Conservation (phyloP, 2,888 invertebrate genomes). For the Steinernema hermaphroditum region DNA sequence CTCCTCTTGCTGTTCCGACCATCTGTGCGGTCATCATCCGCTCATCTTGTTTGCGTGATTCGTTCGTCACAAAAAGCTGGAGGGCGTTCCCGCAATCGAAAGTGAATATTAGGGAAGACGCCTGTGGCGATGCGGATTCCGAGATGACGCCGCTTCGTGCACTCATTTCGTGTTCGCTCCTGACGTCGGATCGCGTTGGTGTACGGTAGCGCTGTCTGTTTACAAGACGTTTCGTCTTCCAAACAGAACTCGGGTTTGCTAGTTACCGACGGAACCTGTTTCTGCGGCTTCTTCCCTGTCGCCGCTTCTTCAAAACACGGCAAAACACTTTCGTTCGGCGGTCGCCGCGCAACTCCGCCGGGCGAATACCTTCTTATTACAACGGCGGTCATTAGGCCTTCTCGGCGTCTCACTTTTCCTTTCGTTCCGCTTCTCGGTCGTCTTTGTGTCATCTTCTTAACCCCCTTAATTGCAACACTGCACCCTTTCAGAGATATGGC, state of each 20-base stretch:
- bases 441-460: conserved; percentile 6
- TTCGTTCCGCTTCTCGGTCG: conserved; percentile 25
- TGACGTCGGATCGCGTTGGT: background rate
- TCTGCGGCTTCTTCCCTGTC: conserved; percentile 2
- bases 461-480: background rate
- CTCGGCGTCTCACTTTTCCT: background rate
- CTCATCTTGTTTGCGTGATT: conserved; percentile 15
- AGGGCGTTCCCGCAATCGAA: conserved; percentile 28
- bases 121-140: background rate
- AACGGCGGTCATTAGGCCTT: conserved; percentile 22
- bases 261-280: conserved; percentile 15
- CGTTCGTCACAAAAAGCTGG: conserved; percentile 21
- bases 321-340: conserved; percentile 6
- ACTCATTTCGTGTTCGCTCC: background rate
- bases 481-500: conserved; percentile 13
- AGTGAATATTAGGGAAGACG: conserved; percentile 26
- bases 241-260: conserved; percentile 21
- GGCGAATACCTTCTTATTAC: background rate
- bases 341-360: background rate
- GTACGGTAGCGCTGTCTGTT: too few species aligned
- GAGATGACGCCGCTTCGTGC: background rate
- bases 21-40: conserved; percentile 11
- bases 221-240: too few species aligned
- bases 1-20: background rate
- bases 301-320: conserved; percentile 6